Evolutionary conservation across 2,888 invertebrate genomes (phyloP), one percentile per base, ranked within the genome.

Genomic region (Latrodectus elegans): DNA sequence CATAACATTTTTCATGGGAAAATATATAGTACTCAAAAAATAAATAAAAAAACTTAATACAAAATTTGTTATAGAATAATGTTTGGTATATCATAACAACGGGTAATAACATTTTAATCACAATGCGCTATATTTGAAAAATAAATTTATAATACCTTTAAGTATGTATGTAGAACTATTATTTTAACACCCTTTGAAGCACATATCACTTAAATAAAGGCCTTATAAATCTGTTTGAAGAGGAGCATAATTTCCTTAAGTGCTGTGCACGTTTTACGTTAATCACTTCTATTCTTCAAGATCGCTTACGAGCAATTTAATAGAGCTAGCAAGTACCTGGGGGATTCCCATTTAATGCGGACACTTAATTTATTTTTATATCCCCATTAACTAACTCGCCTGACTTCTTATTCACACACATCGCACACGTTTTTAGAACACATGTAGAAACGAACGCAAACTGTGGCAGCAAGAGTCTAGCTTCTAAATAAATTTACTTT

Each of bases 321-420:
- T 51, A 51, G 72, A 71, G 64, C 64, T 64, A 80, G 64, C 64
- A 51, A 53, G 79, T 72, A 38, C 64, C 72, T 49, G 15, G 17
- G 71, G 72, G 79, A 80, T 80, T 80, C 79, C 71, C 72, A 71
- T 72, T 80, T 80, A 80, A 80, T 80, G 79, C 52, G 71, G 60
- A 80, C 79, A 80, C 72, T 80, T 80, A 80, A 80, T 80, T 80
- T 80, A 80, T 64, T 80, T 80, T 80, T 80, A 80, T 80, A 60
- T 49, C 52, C 51, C 64, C 72, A 72, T 80, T 80, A 80, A 68
- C 72, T 72, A 72, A 22, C 55, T 67, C 49, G 15, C 71, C 70
- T 60, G 60, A 71, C 72, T 80, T 64, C 51, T 49, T 26, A 67
- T 11, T 38, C 49, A 51, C 12, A 60, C 6, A n/a, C n/a, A 12